Evolutionary conservation across 2,797 vertebrate species (phyloP).

Genomic region (Lemur catta): DNA sequence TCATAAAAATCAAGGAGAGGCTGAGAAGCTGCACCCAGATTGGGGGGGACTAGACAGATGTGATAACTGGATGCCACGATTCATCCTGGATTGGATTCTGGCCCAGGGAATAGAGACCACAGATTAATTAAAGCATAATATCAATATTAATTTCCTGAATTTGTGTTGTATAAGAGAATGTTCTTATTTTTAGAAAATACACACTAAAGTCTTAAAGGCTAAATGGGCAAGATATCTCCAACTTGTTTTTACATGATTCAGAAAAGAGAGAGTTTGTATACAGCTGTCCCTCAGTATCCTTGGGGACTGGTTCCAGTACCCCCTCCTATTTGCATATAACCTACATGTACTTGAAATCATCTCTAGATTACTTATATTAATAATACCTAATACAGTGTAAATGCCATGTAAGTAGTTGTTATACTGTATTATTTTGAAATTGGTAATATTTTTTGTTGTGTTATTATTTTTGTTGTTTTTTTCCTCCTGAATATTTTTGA

Average conservation of each 20-base stretch:
- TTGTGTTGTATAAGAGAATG: background rate
- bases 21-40: background rate
- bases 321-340: background rate
- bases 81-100: background rate
- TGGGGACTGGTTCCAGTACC: background rate
- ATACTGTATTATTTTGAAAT: background rate
- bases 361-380: background rate
- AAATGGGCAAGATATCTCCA: background rate
- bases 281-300: background rate
- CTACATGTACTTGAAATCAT: background rate
- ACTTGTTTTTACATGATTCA: background rate
- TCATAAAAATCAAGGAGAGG: background rate
- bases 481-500: background rate
- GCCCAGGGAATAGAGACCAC: background rate
- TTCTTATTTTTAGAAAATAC: background rate
- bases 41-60: background rate
- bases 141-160: background rate
- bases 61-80: background rate
- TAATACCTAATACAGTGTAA: background rate
- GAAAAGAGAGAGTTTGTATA: background rate
- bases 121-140: background rate
- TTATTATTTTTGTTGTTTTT: background rate
- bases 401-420: background rate
- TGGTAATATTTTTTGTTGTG: background rate
- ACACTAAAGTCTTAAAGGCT: background rate